phyloP scores from a whole-genome alignment of 2,113 vertebrate genomes.

The Pavo muticus region DNA sequence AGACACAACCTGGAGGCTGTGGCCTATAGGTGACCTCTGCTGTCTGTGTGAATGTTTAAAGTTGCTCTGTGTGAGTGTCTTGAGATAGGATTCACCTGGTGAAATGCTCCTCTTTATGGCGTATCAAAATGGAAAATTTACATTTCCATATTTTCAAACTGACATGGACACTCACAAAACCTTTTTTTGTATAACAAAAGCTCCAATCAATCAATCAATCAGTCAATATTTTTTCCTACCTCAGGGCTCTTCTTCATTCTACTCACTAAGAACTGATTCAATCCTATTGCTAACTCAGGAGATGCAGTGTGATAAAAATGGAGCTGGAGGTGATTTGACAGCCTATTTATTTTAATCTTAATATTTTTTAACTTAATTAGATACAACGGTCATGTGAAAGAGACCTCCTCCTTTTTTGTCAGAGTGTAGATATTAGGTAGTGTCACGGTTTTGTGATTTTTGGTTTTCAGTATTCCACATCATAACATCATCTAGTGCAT shows the following conservation, averaged over 20 bases:
- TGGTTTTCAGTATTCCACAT: too few species aligned
- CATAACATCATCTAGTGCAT: too few species aligned
- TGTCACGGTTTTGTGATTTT: not conserved
- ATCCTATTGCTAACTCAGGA: not conserved
- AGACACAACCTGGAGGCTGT: not conserved
- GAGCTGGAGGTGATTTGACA: not conserved
- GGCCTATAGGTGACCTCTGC: not conserved
- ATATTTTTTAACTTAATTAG: not conserved
- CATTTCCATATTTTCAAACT: not conserved
- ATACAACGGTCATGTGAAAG: not conserved
- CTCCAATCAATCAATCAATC: not conserved
- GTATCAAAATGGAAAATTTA: not conserved
- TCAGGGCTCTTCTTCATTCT: not conserved
- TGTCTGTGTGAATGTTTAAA: not conserved
- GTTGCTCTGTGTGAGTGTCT: not conserved
- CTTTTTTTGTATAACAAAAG: not conserved
- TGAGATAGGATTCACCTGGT: not conserved
- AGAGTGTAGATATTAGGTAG: fast-evolving
- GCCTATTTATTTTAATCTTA: not conserved
- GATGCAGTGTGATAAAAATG: not conserved
- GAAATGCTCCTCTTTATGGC: not conserved
- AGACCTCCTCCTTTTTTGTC: not conserved
- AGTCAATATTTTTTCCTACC: not conserved
- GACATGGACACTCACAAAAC: not conserved
- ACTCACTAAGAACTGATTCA: not conserved